Conservation (phyloP, 2,113 vertebrate species). For the Plectropomus leopardus region DNA sequence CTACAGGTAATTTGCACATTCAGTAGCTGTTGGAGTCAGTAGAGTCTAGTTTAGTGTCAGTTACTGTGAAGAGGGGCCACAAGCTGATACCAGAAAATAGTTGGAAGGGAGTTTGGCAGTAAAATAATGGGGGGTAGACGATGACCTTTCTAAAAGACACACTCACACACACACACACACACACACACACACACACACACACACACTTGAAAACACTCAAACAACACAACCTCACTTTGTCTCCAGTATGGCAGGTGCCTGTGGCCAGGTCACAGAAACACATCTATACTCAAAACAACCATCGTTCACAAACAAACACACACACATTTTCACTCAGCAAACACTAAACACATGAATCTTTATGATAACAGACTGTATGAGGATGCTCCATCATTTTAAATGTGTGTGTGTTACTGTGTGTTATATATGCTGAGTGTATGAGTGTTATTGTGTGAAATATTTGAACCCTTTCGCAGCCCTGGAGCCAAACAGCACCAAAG, state of each 20-base stretch:
- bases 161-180: conserved; percentile 16
- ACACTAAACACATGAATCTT: conserved; percentile 14
- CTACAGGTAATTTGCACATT: background rate
- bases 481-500: background rate
- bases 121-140: conserved; percentile 15
- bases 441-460: background rate
- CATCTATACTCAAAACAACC: conserved; percentile 4
- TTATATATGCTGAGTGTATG: background rate
- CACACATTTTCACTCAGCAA: background rate
- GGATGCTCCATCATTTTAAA: background rate
- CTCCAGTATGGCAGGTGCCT: conserved; percentile 45
- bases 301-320: background rate
- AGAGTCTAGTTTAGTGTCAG: conserved; percentile 4
- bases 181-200: conserved; percentile 11
- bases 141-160: conserved; percentile 47
- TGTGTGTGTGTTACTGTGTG: background rate
- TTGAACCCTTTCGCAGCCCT: background rate
- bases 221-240: conserved; percentile 13
- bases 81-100: background rate
- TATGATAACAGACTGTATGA: background rate
- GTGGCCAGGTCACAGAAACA: conserved; percentile 47
- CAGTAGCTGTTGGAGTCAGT: background rate
- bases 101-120: conserved; percentile 9
- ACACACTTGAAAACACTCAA: conserved; percentile 8
- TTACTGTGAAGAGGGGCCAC: background rate